Percentiles rank a stretch among this genome's conserved stretches.
Evolutionary conservation across 2,888 invertebrate species (phyloP).

Genomic region (Colletes collaris): DNA sequence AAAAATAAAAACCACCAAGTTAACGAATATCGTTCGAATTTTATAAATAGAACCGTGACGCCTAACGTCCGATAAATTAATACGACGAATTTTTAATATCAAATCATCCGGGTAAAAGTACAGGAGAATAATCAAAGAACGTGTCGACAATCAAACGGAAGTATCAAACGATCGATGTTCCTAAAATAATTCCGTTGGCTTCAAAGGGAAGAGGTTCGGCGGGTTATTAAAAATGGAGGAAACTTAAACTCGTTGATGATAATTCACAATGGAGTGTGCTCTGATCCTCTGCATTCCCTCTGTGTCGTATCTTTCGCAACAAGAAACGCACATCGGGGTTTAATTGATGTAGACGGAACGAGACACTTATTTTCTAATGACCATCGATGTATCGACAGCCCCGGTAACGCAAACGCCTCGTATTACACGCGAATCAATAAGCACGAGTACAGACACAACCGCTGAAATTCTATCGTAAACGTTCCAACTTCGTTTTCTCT

Average conservation of each 20-base stretch:
- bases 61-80: neutral
- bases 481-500: conserved; percentile 23
- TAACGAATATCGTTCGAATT: conserved; percentile 4
- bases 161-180: too few relatives aligned
- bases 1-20: conserved; percentile 7
- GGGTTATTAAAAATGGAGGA: neutral
- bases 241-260: neutral
- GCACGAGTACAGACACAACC: conserved; percentile 34
- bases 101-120: too few relatives aligned
- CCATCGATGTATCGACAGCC: conserved; percentile 56
- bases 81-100: too few relatives aligned
- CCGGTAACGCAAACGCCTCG: conserved; percentile 54
- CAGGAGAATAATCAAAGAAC: too few relatives aligned
- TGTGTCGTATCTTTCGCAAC: conserved; percentile 36
- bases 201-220: neutral
- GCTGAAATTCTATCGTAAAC: conserved; percentile 27
- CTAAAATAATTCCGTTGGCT: too few relatives aligned
- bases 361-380: conserved; percentile 63
- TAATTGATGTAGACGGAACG: conserved; percentile 58
- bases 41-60: neutral
- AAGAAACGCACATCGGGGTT: conserved; percentile 33
- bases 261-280: neutral
- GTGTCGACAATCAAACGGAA: too few relatives aligned
- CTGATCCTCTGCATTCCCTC: conserved; percentile 10
- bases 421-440: conserved; percentile 52